Evolutionary conservation across 1,140 invertebrate genomes (phyloP).

Genomic region (Pissodes strobi): DNA sequence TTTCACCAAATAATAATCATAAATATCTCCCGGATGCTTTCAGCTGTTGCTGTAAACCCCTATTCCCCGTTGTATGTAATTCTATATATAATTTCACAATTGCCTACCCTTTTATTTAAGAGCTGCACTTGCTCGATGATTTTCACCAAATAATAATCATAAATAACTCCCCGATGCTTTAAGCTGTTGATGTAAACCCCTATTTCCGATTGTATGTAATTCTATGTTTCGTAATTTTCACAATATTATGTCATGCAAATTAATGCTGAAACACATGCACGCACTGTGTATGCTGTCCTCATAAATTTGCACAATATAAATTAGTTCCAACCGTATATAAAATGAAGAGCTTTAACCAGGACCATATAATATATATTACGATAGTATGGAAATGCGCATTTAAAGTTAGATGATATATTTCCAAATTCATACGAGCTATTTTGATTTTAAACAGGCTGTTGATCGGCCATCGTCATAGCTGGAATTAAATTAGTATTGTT

Average conservation of each 20-base stretch:
- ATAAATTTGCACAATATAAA: conserved; percentile 19
- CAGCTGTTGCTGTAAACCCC: conserved; percentile 11
- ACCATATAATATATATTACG: conserved; percentile 7
- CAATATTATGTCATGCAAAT: conserved; percentile 25
- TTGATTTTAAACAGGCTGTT: too few relatives aligned
- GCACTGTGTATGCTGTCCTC: conserved; percentile 16
- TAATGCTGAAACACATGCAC: conserved; percentile 18
- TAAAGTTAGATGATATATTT: too few relatives aligned
- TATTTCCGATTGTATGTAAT: conserved; percentile 20
- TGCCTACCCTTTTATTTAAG: too few relatives aligned
- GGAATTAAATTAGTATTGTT: too few relatives aligned
- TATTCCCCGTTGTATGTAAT: conserved; percentile 16
- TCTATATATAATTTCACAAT: too few relatives aligned
- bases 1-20: too few relatives aligned
- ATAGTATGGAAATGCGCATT: conserved; percentile 5
- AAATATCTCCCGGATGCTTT: not conserved
- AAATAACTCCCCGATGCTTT: not conserved
- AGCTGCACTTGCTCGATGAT: too few relatives aligned
- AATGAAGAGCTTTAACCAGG: conserved; percentile 12
- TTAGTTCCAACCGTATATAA: conserved; percentile 13
- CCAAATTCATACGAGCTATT: too few relatives aligned
- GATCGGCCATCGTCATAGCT: too few relatives aligned
- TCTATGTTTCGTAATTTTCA: conserved; percentile 23
- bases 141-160: too few relatives aligned
- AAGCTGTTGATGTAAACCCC: conserved; percentile 14